A percentile compares a stretch with the other conserved stretches of the same genome.
Conservation (phyloP, 2,888 invertebrate species). For the Eucriotettix oculatus region DNA sequence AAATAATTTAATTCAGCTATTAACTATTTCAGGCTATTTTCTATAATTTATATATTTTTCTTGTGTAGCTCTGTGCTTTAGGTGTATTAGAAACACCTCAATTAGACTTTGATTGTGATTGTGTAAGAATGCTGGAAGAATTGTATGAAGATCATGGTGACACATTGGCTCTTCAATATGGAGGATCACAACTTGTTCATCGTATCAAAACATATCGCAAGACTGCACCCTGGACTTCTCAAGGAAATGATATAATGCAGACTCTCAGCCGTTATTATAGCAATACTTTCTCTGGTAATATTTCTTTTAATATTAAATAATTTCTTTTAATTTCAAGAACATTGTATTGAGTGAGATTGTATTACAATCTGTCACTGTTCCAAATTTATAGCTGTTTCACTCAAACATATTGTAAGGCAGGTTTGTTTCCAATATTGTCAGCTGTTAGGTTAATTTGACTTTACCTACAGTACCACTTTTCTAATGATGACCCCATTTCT, state of each 20-base stretch:
- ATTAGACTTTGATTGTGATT: constrained; percentile 88
- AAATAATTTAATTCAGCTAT: too few species aligned
- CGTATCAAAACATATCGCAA: constrained; percentile 66
- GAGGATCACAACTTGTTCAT: constrained; percentile 95
- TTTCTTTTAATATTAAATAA: neutral
- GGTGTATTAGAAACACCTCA: constrained; percentile 72
- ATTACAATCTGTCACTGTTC: too few species aligned
- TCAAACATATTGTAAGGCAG: too few species aligned
- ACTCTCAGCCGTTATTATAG: constrained; percentile 94
- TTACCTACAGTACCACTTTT: too few species aligned
- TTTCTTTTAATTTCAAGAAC: too few species aligned
- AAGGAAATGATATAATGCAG: constrained; percentile 97
- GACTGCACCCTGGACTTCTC: constrained; percentile 90
- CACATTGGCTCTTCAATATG: constrained; percentile 90
- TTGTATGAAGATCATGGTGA: constrained; percentile 97
- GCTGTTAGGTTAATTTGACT: too few species aligned
- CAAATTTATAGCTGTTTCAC: too few species aligned
- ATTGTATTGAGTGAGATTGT: too few species aligned
- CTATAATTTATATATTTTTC: constrained; percentile 16
- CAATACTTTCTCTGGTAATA: constrained; percentile 63
- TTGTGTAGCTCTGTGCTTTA: constrained; percentile 64
- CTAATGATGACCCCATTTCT: too few species aligned
- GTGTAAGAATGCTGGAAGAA: constrained; percentile 83
- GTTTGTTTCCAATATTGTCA: too few species aligned
- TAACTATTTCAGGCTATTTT: neutral